These are phyloP conservation scores for Sylvia atricapilla DNA, from an alignment of 2,113 vertebrate genomes.

Conservation along the genomic window DNA sequence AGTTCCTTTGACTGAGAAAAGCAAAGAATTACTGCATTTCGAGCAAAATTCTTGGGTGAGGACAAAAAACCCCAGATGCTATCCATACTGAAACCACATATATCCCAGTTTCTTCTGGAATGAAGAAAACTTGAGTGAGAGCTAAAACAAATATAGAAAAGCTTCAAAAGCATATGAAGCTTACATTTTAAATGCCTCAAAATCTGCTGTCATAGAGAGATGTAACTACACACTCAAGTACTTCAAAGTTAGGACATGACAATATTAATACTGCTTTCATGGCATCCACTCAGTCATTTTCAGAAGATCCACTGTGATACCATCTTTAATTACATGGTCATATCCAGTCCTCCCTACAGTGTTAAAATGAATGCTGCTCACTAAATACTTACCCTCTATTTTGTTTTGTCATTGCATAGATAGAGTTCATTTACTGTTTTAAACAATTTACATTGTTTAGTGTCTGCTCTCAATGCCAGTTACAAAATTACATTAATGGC, in stretches of 20 bases:
- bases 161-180: neutral
- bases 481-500: neutral
- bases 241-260: neutral
- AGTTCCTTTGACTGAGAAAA: neutral
- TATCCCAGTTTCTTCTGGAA: neutral
- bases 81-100: neutral
- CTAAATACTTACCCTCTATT: neutral
- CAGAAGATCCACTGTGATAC: neutral
- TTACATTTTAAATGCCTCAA: neutral
- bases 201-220: neutral
- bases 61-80: neutral
- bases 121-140: neutral
- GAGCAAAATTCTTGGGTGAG: neutral
- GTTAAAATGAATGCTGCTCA: neutral
- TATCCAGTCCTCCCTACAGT: neutral
- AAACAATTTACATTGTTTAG: neutral
- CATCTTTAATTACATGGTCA: constrained; percentile 48
- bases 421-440: neutral
- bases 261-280: neutral
- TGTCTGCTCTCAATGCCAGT: neutral
- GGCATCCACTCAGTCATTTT: neutral
- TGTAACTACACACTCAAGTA: neutral
- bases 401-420: neutral
- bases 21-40: neutral
- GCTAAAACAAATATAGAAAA: neutral